These are phyloP conservation scores for Lepidurus packardi DNA, from an alignment of 1,140 invertebrate species.

Conservation along the genomic window DNA sequence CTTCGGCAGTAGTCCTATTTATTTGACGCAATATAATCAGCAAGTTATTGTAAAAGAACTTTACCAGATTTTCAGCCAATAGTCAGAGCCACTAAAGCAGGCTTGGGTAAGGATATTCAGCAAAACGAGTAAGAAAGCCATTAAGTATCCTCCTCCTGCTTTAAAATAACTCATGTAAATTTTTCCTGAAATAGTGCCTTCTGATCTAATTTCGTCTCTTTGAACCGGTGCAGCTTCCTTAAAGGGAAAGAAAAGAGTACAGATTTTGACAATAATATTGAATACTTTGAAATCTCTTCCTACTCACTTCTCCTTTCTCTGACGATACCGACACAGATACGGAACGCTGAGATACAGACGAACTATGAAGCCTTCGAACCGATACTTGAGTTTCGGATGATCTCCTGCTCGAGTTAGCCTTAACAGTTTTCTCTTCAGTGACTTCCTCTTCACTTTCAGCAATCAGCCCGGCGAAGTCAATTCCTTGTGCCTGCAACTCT, in stretches of 20 bases:
- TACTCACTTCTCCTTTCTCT: constrained; percentile 26
- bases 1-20: constrained; percentile 37
- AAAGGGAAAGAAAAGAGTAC: background rate
- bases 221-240: constrained; percentile 40
- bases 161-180: constrained; percentile 64
- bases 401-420: background rate
- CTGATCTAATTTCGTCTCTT: constrained; percentile 43
- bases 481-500: constrained; percentile 44
- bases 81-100: constrained; percentile 64
- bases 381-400: background rate
- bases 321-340: background rate
- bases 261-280: background rate
- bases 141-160: constrained; percentile 56
- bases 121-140: constrained; percentile 53
- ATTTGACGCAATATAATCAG: background rate
- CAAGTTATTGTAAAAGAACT: background rate
- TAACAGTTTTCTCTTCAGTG: background rate
- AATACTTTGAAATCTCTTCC: no score
- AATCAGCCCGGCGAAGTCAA: constrained; percentile 46
- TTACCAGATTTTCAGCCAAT: constrained; percentile 71
- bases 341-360: constrained; percentile 26
- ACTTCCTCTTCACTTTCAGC: constrained; percentile 41
- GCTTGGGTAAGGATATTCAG: constrained; percentile 61
- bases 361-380: background rate
- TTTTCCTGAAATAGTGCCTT: constrained; percentile 53